Evolutionary conservation across 2,113 vertebrate species (phyloP).

Genomic region (Dicaeum eximium): DNA sequence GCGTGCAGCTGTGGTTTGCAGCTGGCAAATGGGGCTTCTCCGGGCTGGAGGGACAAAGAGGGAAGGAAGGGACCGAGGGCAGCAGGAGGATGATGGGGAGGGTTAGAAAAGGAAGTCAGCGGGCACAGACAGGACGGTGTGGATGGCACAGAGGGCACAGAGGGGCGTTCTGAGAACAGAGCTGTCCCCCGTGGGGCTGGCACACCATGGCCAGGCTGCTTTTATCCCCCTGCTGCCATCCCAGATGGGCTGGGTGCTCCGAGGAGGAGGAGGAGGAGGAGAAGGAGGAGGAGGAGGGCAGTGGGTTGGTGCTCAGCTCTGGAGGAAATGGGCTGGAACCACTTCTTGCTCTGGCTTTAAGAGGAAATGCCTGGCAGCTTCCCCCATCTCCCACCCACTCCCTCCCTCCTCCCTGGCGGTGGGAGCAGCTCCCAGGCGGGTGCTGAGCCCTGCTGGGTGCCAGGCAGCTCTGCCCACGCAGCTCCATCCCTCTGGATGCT

Average conservation of each 20-base stretch:
- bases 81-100: background rate
- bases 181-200: background rate
- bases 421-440: background rate
- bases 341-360: background rate
- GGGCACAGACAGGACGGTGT: fast-evolving
- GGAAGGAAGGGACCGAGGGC: constrained; percentile 3
- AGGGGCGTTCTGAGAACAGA: background rate
- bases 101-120: background rate
- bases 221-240: background rate
- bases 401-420: background rate
- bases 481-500: background rate
- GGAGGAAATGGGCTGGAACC: background rate
- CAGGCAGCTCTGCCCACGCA: background rate
- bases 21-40: background rate
- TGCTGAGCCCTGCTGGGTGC: background rate
- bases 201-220: background rate
- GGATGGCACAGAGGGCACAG: background rate
- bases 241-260: background rate
- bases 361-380: background rate
- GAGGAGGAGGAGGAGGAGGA: background rate
- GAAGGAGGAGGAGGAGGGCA: background rate
- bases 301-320: background rate
- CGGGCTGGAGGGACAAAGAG: background rate
- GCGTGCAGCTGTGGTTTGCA: background rate
- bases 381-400: fast-evolving